Evolutionary conservation across 2,797 vertebrate genomes (phyloP), one percentile per base, ranked within the genome.

Genomic region (Esox lucius): DNA sequence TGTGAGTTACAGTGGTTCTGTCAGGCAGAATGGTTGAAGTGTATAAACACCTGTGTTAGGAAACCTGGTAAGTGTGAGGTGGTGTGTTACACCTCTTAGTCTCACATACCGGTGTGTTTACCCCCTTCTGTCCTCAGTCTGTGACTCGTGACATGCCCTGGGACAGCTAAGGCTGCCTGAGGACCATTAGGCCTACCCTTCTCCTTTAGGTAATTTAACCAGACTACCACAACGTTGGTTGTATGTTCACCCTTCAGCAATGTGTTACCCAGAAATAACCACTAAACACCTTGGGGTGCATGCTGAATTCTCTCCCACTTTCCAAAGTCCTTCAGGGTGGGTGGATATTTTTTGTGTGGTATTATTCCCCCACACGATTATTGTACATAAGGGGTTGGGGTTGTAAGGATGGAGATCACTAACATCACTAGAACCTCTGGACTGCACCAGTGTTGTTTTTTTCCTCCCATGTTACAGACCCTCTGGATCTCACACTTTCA

Each of bases 121-220:
- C 79, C 75, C 85, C 78, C 85, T 87, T 93, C 77, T 92, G 87
- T 92, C 88, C 89, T 89, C 93, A 95, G 94, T 94, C 91, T 92
- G 93, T 92, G 93, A 93, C 74, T 91, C 92, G 91, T 76, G 93
- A 93, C 89, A 91, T 93, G 92, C 91, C 93, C 85, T 94, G 92
- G 90, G 93, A 94, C 92, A 94, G 90, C 92, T 93, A 93, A 91
- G 89, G 88, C 87, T 83, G 88, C 89, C 75, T 80, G 87, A 89
- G 86, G 92, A 92, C 87, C 73, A 80, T 84, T 90, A 92, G 85
- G 84, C 89, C 82, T 84, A 26, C 81, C 80, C 86, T 84, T 80
- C 87, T 87, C 75, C 83, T 87, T 89, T 94, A 94, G 93, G 93
- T 93, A 93, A 93, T 90, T 74, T 80, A 75, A 82, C 68, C 76